Percentiles rank a stretch among this genome's conserved stretches.
Conservation (phyloP, 1,140 invertebrate species). For the Apis laboriosa region DNA sequence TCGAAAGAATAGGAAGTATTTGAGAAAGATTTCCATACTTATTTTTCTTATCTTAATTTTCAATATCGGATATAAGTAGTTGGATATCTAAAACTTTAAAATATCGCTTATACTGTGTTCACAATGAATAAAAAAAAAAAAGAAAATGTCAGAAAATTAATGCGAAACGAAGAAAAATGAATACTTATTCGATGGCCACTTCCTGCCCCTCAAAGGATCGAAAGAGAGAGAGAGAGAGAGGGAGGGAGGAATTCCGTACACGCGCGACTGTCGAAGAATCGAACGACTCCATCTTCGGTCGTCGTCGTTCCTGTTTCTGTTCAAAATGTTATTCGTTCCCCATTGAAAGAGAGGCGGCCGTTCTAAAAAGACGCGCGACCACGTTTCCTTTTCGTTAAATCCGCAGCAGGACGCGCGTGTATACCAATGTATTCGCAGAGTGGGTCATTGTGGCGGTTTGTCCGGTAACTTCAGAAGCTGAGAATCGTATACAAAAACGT, state of each 20-base stretch:
- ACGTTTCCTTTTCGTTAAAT: conserved; percentile 38
- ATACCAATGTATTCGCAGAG: conserved; percentile 40
- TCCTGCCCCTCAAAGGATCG: conserved; percentile 2
- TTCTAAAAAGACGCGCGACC: conserved; percentile 20
- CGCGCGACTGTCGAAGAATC: conserved; percentile 9
- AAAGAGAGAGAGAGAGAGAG: not conserved
- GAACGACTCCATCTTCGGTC: conserved; percentile 58
- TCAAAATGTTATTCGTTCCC: conserved; percentile 39
- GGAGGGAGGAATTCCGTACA: not conserved
- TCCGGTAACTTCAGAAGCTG: conserved; percentile 54
- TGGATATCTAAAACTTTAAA: too few relatives aligned
- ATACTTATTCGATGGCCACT: conserved; percentile 46
- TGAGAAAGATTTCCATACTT: too few relatives aligned
- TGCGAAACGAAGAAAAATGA: too few relatives aligned
- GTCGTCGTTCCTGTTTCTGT: conserved; percentile 17
- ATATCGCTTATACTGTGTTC: too few relatives aligned
- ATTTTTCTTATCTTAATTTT: too few relatives aligned
- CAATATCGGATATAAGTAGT: too few relatives aligned
- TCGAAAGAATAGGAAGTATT: too few relatives aligned
- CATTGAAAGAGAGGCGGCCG: conserved; percentile 32
- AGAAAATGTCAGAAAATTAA: too few relatives aligned
- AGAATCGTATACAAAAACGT: conserved; percentile 50
- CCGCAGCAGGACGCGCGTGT: conserved; percentile 30
- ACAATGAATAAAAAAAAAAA: too few relatives aligned
- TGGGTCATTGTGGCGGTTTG: conserved; percentile 49